These are phyloP conservation scores for Pomacea canaliculata DNA, from an alignment of 2,888 invertebrate species.

Conservation along the genomic window DNA sequence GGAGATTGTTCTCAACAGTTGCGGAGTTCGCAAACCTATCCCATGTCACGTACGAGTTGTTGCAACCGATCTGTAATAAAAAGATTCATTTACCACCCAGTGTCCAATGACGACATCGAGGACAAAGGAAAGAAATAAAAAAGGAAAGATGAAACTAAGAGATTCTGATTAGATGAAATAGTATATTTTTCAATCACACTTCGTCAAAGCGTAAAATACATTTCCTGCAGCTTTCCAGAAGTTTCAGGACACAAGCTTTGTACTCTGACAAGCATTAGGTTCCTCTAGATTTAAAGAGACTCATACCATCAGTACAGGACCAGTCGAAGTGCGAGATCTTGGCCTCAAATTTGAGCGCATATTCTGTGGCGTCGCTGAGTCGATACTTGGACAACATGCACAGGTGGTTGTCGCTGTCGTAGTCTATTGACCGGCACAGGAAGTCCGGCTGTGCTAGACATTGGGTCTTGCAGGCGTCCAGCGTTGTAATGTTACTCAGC, in stretches of 20 bases:
- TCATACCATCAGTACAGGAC: slow-evolving; percentile 40
- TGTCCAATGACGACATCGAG: too few species aligned
- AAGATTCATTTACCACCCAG: background rate
- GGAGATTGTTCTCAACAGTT: slow-evolving; percentile 13
- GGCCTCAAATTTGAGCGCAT: slow-evolving; percentile 29
- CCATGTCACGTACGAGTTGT: slow-evolving; percentile 24
- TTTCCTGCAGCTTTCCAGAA: too few species aligned
- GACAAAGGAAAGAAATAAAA: too few species aligned
- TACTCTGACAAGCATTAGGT: too few species aligned
- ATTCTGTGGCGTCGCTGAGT: slow-evolving; percentile 33
- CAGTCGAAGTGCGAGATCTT: slow-evolving; percentile 38
- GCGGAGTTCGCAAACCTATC: background rate
- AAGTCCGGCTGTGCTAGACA: slow-evolving; percentile 37
- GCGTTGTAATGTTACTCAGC: slow-evolving; percentile 19
- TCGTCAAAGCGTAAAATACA: too few species aligned
- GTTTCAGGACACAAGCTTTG: too few species aligned
- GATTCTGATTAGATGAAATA: too few species aligned
- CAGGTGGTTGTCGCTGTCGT: slow-evolving; percentile 16
- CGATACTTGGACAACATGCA: slow-evolving; percentile 40
- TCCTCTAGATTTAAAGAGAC: too few species aligned
- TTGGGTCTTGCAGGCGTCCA: slow-evolving; percentile 30
- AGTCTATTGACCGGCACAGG: slow-evolving; percentile 43
- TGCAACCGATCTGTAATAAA: slow-evolving; percentile 28
- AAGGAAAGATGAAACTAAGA: too few species aligned
- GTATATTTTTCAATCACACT: too few species aligned